phyloP scores from a whole-genome alignment of 1,140 invertebrate species.

The Drosophila punjabiensis region DNA sequence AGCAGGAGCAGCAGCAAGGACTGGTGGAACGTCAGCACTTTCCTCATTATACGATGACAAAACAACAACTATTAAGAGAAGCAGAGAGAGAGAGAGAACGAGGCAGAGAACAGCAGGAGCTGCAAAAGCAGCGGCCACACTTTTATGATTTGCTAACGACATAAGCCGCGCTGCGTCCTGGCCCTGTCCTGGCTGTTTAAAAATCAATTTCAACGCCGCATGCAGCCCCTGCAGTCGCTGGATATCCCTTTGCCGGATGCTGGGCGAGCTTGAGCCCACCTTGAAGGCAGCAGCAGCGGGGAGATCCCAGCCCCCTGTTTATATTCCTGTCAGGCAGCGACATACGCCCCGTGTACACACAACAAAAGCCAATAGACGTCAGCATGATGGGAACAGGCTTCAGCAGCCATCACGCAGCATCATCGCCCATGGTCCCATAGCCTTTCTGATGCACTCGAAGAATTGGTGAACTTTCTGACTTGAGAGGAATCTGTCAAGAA shows the following conservation, averaged over 20 bases:
- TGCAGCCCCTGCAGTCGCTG: slow-evolving; percentile 43
- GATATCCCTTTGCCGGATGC: background rate
- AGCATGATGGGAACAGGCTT: slow-evolving; percentile 50
- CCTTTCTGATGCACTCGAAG: slow-evolving; percentile 10
- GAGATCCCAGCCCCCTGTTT: slow-evolving; percentile 55
- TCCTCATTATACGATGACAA: slow-evolving; percentile 79
- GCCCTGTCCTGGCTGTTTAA: slow-evolving; percentile 68
- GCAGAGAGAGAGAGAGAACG: background rate
- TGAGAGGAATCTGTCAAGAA: background rate
- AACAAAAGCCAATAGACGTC: slow-evolving; percentile 81
- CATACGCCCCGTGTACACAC: slow-evolving; percentile 44
- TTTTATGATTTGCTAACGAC: slow-evolving; percentile 83
- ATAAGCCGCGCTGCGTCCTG: slow-evolving; percentile 47
- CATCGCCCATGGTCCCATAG: slow-evolving; percentile 28
- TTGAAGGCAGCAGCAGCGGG: slow-evolving; percentile 21
- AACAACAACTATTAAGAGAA: slow-evolving; percentile 68
- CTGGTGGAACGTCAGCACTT: slow-evolving; percentile 46
- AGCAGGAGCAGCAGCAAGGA: slow-evolving; percentile 4
- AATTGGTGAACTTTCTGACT: background rate
- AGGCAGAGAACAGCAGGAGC: slow-evolving; percentile 24
- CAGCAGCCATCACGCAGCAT: slow-evolving; percentile 48
- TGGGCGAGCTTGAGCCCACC: slow-evolving; percentile 17
- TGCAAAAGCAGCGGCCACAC: slow-evolving; percentile 48
- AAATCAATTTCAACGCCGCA: slow-evolving; percentile 75
- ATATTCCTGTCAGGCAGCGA: slow-evolving; percentile 70